Evolutionary conservation across 2,113 vertebrate species (phyloP).

Genomic region (Entelurus aequoreus): DNA sequence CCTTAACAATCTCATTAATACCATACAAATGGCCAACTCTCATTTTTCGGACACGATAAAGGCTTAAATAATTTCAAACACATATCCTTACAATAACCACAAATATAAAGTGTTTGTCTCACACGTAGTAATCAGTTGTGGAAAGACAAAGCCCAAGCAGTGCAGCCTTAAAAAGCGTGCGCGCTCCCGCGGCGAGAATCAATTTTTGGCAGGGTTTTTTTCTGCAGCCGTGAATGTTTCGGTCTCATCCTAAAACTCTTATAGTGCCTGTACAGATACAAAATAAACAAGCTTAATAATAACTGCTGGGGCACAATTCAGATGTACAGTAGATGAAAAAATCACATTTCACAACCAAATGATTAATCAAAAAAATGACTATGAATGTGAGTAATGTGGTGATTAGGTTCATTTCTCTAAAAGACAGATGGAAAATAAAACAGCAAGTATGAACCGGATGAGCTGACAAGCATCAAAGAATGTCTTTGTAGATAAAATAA

Average conservation of each 20-base stretch:
- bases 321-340: slow-evolving; percentile 13
- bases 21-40: too few species aligned
- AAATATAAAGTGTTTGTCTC: too few species aligned
- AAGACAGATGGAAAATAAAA: slow-evolving; percentile 64
- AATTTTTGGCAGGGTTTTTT: not conserved
- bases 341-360: slow-evolving; percentile 13
- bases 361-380: slow-evolving; percentile 35
- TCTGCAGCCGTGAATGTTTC: not conserved
- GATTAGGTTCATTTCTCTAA: slow-evolving; percentile 54
- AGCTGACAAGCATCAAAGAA: slow-evolving; percentile 78
- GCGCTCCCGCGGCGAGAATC: too few species aligned
- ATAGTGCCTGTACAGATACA: too few species aligned
- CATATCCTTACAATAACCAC: too few species aligned
- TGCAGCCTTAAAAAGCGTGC: too few species aligned
- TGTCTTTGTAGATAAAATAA: slow-evolving; percentile 75
- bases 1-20: too few species aligned
- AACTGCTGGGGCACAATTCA: not conserved
- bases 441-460: slow-evolving; percentile 68
- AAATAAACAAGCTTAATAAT: not conserved
- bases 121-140: too few species aligned
- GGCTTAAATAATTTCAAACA: too few species aligned
- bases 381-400: slow-evolving; percentile 51
- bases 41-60: too few species aligned
- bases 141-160: too few species aligned
- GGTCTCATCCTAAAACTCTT: not conserved